A percentile compares a stretch with the other conserved stretches of the same genome.
phyloP scores from a whole-genome alignment of 1,140 invertebrate genomes.

The Megalonaias nervosa region DNA sequence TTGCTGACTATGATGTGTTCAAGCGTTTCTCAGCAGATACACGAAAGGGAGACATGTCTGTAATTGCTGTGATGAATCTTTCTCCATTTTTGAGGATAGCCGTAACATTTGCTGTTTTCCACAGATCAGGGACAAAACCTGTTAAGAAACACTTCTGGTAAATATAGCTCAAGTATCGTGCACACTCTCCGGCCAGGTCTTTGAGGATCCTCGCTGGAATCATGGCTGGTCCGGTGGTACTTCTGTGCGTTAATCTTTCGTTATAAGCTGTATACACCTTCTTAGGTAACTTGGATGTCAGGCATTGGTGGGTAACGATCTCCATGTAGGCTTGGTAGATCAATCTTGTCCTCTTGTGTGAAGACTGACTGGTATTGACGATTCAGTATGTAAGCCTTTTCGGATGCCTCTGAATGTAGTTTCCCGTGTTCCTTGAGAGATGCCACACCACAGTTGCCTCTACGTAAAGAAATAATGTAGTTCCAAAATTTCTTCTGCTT shows the following conservation, averaged over 20 bases:
- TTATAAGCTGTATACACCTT: background rate
- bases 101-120: background rate
- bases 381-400: too few species aligned
- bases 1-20: too few species aligned
- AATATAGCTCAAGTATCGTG: background rate
- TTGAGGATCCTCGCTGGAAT: background rate
- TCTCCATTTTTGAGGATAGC: slow-evolving; percentile 1
- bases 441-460: too few species aligned
- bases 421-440: too few species aligned
- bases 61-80: background rate
- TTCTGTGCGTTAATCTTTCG: background rate
- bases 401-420: too few species aligned
- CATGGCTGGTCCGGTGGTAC: background rate
- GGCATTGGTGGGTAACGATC: too few species aligned
- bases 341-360: too few species aligned
- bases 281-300: background rate
- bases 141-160: background rate
- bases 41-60: background rate
- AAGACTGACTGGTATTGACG: too few species aligned
- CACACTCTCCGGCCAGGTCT: background rate
- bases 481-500: too few species aligned
- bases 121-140: background rate
- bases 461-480: too few species aligned
- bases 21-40: too few species aligned
- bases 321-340: too few species aligned